Base-by-base conservation (phyloP, 2,113 vertebrate species). In the Aegotheles bennettii region DNA sequence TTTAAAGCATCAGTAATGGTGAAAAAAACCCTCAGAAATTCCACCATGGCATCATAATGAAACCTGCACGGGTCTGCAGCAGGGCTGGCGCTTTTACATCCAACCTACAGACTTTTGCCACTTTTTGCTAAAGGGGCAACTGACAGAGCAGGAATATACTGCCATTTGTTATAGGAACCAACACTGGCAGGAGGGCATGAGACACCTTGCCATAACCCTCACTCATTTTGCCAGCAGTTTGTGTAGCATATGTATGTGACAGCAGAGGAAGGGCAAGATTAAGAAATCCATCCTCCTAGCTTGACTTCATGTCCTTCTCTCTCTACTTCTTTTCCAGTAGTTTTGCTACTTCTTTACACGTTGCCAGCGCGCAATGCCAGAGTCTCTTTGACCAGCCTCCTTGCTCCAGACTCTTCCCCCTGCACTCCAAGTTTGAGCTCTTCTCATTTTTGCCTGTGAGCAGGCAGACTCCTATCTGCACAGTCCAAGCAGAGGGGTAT, bases 21-120 rank as follows among this genome's bases (percentile, higher is more conserved):
- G 54, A 29, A 75, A 84, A 50, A 51, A 70, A 7, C 9, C 9
- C 57, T 77, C 59, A 87, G 69, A 94, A 91, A 93, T 95, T 93
- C 81, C 78, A 78, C 45, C 2, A 29, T 31, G 50, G 84, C 63
- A 91, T 94, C 95, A 90, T 86, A 95, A 53, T 35, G 87, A 96
- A 95, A 94, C 85, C 59, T 74, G 54, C 61, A 64, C 3, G 59
- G 87, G 35, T 77, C 84, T 88, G 84, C 78, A 95, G 29, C 47
- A 70, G 67, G 26, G 31, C 11, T 63, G 60, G 47, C 12, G 7
- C 26, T 84, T 75, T 48, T n/a, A 36, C 63, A 59, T 48, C 42
- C 54, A 70, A 11, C 71, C 75, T 50, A 77, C 54, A 80, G 63
- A 90, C 12, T 75, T 95, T 5, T 59, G 76, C 33, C 43, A 59